Evolutionary conservation across 2,113 vertebrate genomes (phyloP), one percentile per base, ranked within the genome.

Genomic region (Globicephala melas): DNA sequence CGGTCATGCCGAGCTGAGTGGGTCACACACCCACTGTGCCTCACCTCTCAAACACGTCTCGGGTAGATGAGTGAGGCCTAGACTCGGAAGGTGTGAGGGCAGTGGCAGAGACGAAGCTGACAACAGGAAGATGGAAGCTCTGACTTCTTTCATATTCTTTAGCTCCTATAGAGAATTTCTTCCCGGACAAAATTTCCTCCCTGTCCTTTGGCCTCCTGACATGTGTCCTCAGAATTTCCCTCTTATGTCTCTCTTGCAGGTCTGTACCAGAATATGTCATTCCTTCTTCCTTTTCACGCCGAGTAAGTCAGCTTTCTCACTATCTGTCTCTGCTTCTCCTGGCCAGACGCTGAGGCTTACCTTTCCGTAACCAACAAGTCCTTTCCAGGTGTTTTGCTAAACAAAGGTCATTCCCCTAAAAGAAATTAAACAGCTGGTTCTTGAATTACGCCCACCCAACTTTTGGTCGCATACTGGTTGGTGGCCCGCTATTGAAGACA

Each of bases 1-100:
- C 65, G 4, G 28, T 47, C 18, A 6, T 9, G 1, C 7, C 44
- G 38, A 44, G n/a, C 10, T 79, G 63, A 25, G 5, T 31, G 18
- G 36, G 21, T 73, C 8, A 3, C 6, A 20, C 1, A 14, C 8
- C 1, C 13, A 1, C 10, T 44, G 31, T 67, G 36, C 15, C 20
- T 77, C 18, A 3, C 25, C 33, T 74, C n/a, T 65, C 55, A 47
- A 47, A 55, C 13, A 14, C 1, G 0, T 33, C 53, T 15, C 25
- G 21, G 13, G 44, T 14, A 76, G 55, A 12, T 23, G 15, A 58
- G 4, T 4, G 7, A 33, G 26, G 21, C 1, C 65, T 70, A 55
- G 36, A n/a, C 15, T 26, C 25, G 50, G 79, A 86, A 38, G 80
- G 33, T 38, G 63, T 89, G 74, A 13, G 4, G 31, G 11, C 28